Evolutionary conservation across 2,888 invertebrate genomes (phyloP).

Genomic region (Carterocephalus palaemon): DNA sequence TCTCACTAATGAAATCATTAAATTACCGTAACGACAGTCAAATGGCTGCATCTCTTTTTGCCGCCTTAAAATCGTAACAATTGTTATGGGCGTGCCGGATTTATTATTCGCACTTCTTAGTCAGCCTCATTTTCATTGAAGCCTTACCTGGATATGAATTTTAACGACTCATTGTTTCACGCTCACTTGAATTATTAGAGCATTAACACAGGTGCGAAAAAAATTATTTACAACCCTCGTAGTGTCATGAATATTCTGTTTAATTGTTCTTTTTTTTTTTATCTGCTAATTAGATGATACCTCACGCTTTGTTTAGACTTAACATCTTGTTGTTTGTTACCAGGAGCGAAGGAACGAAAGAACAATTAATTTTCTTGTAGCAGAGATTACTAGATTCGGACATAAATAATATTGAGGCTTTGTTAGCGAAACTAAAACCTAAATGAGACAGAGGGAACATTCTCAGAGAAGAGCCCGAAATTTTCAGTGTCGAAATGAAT

Average conservation of each 20-base stretch:
- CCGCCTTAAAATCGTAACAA: slow-evolving; percentile 21
- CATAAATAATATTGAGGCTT: too few relatives aligned
- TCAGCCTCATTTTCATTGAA: slow-evolving; percentile 19
- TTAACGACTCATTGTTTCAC: slow-evolving; percentile 19
- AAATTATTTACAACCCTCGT: too few relatives aligned
- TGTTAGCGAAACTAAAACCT: not conserved
- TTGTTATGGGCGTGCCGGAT: slow-evolving; percentile 20
- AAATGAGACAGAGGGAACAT: not conserved
- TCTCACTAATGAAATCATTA: slow-evolving; percentile 45
- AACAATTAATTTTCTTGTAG: too few relatives aligned
- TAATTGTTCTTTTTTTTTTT: too few relatives aligned
- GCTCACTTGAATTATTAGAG: slow-evolving; percentile 9
- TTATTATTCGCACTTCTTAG: slow-evolving; percentile 26
- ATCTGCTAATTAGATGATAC: too few relatives aligned
- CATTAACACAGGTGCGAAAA: slow-evolving; percentile 8
- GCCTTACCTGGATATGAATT: slow-evolving; percentile 15
- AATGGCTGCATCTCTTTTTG: slow-evolving; percentile 14
- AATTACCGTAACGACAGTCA: slow-evolving; percentile 22
- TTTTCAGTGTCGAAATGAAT: too few relatives aligned
- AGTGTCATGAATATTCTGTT: too few relatives aligned
- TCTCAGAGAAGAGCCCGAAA: too few relatives aligned
- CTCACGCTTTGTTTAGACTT: too few relatives aligned
- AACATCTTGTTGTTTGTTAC: too few relatives aligned
- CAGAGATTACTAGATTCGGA: too few relatives aligned
- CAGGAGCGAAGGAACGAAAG: too few relatives aligned